Evolutionary conservation across 2,888 invertebrate species (phyloP), one percentile per base, ranked within the genome.

Genomic region (Zygothrica quintamaculata): DNA sequence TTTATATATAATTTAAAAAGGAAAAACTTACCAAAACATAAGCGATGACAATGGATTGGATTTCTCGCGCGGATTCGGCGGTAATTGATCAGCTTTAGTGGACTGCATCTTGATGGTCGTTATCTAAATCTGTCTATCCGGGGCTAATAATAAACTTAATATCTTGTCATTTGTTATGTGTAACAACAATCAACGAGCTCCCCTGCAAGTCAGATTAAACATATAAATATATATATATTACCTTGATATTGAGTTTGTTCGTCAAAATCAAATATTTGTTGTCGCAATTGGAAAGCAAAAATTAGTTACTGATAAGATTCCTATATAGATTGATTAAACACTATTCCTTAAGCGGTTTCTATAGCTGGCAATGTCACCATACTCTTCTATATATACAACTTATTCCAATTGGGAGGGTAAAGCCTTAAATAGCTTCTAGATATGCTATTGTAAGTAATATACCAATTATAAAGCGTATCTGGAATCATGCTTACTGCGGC

Each of bases 11-110:
- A n/a, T n/a, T n/a, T n/a, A n/a, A n/a, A n/a, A n/a, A n/a, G n/a
- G n/a, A n/a, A n/a, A n/a, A 55, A 64, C 89, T 68, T 70, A 91
- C 90, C 94, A 93, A 90, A 94, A 95, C 40, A 93, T 90, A 22
- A 95, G 88, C 59, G 94, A 92, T 1, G 95, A 94, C 5, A 95
- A 77, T 4, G 92, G 74, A 84, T 93, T 93, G 9, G 94, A 92
- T 39, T 89, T 91, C 75, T 92, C 93, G 57, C 93, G 91, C 1
- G 94, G 94, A 91, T 94, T 94, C 62, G 91, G 89, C 48, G 92
- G 91, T 73, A 92, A 89, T 46, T 90, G 89, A 53, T 88, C 89
- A 51, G 89, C 87, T 79, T 91, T 92, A 44, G 87, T 65, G 50
- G 91, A 90, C 76, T 90, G 91, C 90, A 91, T 90, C 65, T 71